Evolutionary conservation across 2,113 vertebrate genomes (phyloP).

Genomic region (Chrysochloris asiatica): DNA sequence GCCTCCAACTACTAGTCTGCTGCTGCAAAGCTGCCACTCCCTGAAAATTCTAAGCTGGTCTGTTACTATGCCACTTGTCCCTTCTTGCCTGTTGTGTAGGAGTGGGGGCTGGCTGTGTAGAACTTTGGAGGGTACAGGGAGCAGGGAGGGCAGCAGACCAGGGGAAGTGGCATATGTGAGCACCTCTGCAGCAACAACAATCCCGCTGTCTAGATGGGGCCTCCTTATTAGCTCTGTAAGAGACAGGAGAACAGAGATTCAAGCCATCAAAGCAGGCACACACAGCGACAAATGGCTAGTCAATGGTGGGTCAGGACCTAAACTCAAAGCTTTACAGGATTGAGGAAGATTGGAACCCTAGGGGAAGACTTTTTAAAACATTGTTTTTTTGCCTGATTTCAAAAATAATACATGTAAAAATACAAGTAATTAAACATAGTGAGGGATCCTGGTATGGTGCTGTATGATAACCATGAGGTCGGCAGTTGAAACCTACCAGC

Average conservation of each 20-base stretch:
- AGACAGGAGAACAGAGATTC: not conserved
- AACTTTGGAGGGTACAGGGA: not conserved
- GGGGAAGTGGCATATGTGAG: not conserved
- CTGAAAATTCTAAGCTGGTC: not conserved
- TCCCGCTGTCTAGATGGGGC: not conserved
- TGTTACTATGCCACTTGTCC: not conserved
- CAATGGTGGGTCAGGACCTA: not conserved
- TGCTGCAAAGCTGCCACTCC: not conserved
- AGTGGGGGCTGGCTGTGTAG: not conserved
- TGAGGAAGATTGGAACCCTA: not conserved
- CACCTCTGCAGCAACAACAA: not conserved
- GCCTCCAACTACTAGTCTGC: not conserved
- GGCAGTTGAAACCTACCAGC: too few species aligned
- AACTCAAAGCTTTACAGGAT: not conserved
- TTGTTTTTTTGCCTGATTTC: slow-evolving; percentile 32
- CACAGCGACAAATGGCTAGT: too few species aligned
- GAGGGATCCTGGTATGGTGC: too few species aligned
- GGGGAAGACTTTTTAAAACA: not conserved
- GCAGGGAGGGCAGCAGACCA: not conserved
- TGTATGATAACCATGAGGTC: too few species aligned
- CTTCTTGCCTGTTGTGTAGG: not conserved
- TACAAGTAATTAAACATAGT: slow-evolving; percentile 34
- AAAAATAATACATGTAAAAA: slow-evolving; percentile 40
- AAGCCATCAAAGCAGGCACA: not conserved
- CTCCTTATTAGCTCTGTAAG: not conserved